These are phyloP conservation scores for Lateolabrax maculatus DNA, from an alignment of 2,797 vertebrate genomes.

Conservation along the genomic window DNA sequence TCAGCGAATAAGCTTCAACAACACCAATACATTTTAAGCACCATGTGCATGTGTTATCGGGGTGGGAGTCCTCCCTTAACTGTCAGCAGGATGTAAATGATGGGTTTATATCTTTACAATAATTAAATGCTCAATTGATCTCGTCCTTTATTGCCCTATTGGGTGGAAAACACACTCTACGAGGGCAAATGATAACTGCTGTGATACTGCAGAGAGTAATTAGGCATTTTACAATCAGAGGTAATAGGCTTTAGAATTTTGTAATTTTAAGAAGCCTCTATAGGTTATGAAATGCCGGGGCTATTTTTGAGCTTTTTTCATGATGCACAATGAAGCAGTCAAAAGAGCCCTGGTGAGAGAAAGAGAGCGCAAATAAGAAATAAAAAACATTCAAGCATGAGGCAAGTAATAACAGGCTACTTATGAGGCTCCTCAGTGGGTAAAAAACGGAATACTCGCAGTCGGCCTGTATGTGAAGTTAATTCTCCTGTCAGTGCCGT, in stretches of 20 bases:
- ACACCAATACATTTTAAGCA: slow-evolving; percentile 32
- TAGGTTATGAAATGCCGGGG: slow-evolving; percentile 51
- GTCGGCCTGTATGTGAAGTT: no score
- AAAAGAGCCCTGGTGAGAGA: slow-evolving; percentile 17
- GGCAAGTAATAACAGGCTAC: slow-evolving; percentile 47
- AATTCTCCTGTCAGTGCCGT: no score
- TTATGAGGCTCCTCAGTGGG: slow-evolving; percentile 12
- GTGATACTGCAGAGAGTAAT: slow-evolving; percentile 67
- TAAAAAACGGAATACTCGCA: slow-evolving; percentile 52
- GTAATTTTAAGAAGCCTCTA: slow-evolving; percentile 58
- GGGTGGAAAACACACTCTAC: slow-evolving; percentile 57
- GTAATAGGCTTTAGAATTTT: slow-evolving; percentile 61
- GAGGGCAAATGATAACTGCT: slow-evolving; percentile 60
- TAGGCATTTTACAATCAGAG: slow-evolving; percentile 65
- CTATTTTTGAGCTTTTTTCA: slow-evolving; percentile 61
- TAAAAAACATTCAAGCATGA: slow-evolving; percentile 33
- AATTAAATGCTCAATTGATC: slow-evolving; percentile 76
- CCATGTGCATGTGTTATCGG: slow-evolving; percentile 26
- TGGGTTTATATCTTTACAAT: slow-evolving; percentile 67
- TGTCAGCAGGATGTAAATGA: slow-evolving; percentile 66
- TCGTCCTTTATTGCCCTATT: slow-evolving; percentile 64
- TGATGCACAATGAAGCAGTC: slow-evolving; percentile 41
- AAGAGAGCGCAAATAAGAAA: slow-evolving; percentile 33
- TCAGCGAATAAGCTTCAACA: slow-evolving; percentile 24
- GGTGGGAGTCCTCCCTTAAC: slow-evolving; percentile 25